These are phyloP conservation scores for Oryctolagus cuniculus DNA, from an alignment of 2,113 vertebrate species.

Conservation along the genomic window DNA sequence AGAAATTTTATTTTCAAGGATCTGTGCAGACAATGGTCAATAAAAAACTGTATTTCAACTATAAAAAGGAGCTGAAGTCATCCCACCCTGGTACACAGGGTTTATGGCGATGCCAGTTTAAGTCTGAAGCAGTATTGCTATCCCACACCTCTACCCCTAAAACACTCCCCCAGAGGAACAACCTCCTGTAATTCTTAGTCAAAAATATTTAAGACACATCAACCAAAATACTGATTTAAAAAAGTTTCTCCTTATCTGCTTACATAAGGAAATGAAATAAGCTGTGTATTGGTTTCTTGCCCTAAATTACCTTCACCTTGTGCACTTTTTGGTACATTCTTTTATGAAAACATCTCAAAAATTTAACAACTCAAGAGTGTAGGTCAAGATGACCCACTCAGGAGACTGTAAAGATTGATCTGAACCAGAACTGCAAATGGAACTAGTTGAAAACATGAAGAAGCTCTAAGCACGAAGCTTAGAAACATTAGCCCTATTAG, in stretches of 20 bases:
- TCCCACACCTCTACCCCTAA: background rate
- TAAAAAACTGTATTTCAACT: constrained; percentile 76
- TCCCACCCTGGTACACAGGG: constrained; percentile 13
- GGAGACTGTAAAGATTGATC: constrained; percentile 29
- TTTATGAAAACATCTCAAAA: constrained; percentile 65
- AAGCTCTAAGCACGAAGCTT: constrained; percentile 53
- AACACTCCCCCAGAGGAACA: constrained; percentile 37
- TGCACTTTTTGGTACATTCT: constrained; percentile 73
- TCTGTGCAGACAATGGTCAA: constrained; percentile 76
- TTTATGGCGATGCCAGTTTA: constrained; percentile 44
- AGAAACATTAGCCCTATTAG: constrained; percentile 60
- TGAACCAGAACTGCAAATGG: constrained; percentile 55
- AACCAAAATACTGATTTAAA: constrained; percentile 59
- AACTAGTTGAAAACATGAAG: constrained; percentile 63
- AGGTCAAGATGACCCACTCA: constrained; percentile 25
- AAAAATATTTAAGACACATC: constrained; percentile 53
- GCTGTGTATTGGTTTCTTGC: constrained; percentile 51
- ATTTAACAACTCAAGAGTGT: constrained; percentile 48
- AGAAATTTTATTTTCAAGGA: constrained; percentile 81
- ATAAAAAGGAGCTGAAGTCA: constrained; percentile 75
- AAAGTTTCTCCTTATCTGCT: constrained; percentile 43
- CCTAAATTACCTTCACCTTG: constrained; percentile 41
- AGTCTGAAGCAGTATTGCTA: constrained; percentile 53
- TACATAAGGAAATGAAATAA: constrained; percentile 67
- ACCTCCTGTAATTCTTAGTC: constrained; percentile 27